phyloP scores from a whole-genome alignment of 2,888 invertebrate species.

The Diarsia dahlii region DNA sequence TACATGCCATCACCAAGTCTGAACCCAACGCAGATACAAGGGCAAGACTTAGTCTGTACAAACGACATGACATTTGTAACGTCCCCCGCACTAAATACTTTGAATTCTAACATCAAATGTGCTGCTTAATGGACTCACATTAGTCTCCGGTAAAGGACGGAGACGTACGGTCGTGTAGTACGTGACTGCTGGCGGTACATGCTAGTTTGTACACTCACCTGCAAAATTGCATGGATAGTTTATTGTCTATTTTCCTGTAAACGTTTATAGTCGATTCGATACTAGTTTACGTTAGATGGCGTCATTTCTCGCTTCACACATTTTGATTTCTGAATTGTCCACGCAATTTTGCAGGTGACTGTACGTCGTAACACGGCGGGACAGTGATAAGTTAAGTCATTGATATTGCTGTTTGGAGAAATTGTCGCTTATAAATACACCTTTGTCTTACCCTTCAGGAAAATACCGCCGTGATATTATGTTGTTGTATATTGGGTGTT shows the following conservation, averaged over 20 bases:
- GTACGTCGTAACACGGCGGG: neutral
- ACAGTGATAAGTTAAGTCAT: conserved; percentile 9
- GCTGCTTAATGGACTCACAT: conserved; percentile 52
- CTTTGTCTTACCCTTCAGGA: neutral
- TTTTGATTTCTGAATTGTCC: no score
- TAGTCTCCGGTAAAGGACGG: conserved; percentile 39
- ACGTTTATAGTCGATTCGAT: no score
- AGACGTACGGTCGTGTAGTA: conserved; percentile 2
- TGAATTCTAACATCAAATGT: conserved; percentile 56
- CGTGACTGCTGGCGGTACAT: conserved; percentile 7
- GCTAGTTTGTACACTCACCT: neutral
- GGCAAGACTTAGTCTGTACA: conserved; percentile 61
- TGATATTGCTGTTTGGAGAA: conserved; percentile 13
- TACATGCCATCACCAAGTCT: conserved; percentile 7
- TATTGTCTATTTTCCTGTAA: no score
- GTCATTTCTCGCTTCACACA: no score
- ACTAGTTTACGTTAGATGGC: no score
- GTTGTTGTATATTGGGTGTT: neutral
- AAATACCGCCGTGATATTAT: neutral
- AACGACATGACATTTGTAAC: conserved; percentile 67
- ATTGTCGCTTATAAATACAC: neutral
- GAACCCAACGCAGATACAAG: conserved; percentile 57
- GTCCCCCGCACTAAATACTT: conserved; percentile 60
- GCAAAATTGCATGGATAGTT: no score
- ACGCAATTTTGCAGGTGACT: no score